Conservation (phyloP, 2,888 invertebrate species). For the Campaea margaritaria region DNA sequence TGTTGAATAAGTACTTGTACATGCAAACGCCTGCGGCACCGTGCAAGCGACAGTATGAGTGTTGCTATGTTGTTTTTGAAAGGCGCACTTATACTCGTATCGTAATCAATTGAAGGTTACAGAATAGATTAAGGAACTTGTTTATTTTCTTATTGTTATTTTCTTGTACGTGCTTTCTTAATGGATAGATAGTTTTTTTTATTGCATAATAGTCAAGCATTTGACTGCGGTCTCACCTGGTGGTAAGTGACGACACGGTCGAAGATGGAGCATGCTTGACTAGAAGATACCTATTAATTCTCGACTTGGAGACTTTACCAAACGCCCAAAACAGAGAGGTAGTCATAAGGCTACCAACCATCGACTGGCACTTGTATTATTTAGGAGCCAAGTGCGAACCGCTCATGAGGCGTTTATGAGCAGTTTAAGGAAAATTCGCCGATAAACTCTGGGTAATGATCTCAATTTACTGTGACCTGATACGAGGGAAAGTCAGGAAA, state of each 20-base stretch:
- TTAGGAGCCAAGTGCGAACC: slow-evolving; percentile 20
- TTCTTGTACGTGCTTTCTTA: no score
- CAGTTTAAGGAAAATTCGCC: slow-evolving; percentile 12
- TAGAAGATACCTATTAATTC: no score
- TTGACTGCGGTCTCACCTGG: no score
- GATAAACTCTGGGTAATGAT: slow-evolving; percentile 19
- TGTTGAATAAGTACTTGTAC: not conserved
- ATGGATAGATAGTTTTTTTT: no score
- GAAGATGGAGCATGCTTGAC: no score
- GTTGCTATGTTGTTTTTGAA: not conserved
- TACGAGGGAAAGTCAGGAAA: slow-evolving; percentile 3
- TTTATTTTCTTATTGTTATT: no score
- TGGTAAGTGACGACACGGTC: no score
- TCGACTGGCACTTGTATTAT: slow-evolving; percentile 7
- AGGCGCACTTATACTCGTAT: not conserved
- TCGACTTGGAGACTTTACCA: no score
- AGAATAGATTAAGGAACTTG: not conserved
- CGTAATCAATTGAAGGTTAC: not conserved
- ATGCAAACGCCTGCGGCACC: not conserved
- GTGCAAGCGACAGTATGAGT: not conserved
- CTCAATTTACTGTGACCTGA: slow-evolving; percentile 13
- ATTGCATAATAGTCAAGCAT: no score
- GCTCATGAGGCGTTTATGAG: slow-evolving; percentile 3
- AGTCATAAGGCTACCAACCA: no score
- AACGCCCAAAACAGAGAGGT: no score